phyloP scores from a whole-genome alignment of 2,113 vertebrate genomes.

The Anser cygnoides region DNA sequence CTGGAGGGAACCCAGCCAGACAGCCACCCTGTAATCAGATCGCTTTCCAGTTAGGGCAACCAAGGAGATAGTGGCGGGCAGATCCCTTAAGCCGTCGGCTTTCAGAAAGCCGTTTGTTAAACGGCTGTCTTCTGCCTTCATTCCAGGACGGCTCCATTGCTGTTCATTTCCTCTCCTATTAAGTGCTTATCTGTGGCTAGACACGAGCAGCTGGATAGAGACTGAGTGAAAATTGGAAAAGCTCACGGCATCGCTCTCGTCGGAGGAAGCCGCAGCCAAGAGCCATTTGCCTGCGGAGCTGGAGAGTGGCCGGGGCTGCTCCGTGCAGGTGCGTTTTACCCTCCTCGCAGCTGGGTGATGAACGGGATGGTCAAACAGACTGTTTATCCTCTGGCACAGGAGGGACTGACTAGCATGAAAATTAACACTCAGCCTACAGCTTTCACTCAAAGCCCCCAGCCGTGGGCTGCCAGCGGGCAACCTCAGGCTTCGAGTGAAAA shows the following conservation, averaged over 20 bases:
- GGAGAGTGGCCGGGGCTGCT: background rate
- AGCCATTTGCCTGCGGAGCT: background rate
- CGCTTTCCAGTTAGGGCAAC: background rate
- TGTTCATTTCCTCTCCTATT: constrained; percentile 30
- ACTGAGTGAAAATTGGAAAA: background rate
- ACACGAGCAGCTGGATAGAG: constrained; percentile 11
- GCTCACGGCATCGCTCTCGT: background rate
- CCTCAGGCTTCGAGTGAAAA: background rate
- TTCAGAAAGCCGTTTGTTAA: constrained; percentile 3
- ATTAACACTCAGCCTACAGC: background rate
- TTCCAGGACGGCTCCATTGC: background rate
- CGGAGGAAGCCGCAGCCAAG: background rate
- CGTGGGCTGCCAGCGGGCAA: background rate
- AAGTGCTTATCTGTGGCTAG: constrained; percentile 1
- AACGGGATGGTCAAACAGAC: background rate
- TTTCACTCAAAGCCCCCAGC: background rate
- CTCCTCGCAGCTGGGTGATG: background rate
- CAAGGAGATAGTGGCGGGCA: background rate
- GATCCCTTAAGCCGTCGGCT: background rate
- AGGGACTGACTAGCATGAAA: background rate
- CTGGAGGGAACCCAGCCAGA: background rate
- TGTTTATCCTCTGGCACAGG: background rate
- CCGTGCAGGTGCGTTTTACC: background rate
- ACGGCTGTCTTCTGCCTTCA: background rate
- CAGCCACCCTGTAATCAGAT: background rate